Base-by-base conservation (phyloP, 2,888 invertebrate genomes). In the Tetanocera ferruginea region DNA sequence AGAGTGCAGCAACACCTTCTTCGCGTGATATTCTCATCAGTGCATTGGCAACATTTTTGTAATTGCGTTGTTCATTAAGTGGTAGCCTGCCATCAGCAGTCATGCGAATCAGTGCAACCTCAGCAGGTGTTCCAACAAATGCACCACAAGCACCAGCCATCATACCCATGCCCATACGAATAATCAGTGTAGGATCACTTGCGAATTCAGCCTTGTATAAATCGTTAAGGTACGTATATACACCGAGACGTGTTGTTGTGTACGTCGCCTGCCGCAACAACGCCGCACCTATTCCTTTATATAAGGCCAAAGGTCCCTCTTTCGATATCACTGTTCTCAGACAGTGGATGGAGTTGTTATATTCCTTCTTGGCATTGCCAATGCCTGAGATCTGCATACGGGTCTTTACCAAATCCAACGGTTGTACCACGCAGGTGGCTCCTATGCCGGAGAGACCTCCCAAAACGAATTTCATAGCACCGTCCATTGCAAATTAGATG, bases 1-100 rank as follows among this genome's bases (percentile, higher is more conserved):
- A 99, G 43, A 99, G 88, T 9, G 97, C 96, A 0, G 94, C 83
- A 0, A 89, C 3, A 4, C 91, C 91, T 91, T 99, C 98, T 91
- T 98, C 94, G 87, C 90, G 91, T 0, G 92, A 91, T 78, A 97
- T 97, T 80, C 97, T 91, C 2, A 91, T 84, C 6, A 99, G 89
- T 0, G 99, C 99, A 87, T 99, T 95, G 76, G 95, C 93, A 0
- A 98, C 99, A 88, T 95, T 96, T 85, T 94, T 96, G 89, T 99
- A 99, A 89, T 98, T 98, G 84, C 99, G 93, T 83, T 96, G 91
- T 90, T 99, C 96, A 1, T 94, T 96, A 76, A 90, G 85, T 2
- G 99, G 98, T 82, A 99, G 91, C 80, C 98, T 93, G 14, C 99
- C 99, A 90, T 99, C 99, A 0, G 98, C 94, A n/a, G 98, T 98